phyloP scores from a whole-genome alignment of 2,797 vertebrate genomes.

The Oreortyx pictus region DNA sequence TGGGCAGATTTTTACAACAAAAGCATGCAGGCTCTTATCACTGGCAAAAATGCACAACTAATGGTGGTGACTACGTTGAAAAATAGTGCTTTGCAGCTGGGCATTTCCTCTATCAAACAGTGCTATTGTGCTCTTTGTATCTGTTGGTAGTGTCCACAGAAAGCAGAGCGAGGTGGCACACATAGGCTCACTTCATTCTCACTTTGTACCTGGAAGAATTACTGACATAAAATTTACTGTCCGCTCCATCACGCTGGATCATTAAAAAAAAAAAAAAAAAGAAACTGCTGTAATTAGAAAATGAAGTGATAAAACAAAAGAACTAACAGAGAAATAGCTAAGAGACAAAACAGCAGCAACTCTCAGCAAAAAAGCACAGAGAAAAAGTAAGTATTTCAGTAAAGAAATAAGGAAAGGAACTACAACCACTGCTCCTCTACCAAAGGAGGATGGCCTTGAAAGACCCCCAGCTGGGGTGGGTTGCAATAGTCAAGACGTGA shows the following conservation, averaged over 20 bases:
- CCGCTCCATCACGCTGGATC: neutral
- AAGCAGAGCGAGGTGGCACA: neutral
- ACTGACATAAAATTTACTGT: neutral
- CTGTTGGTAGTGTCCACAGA: too few species aligned
- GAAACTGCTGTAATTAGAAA: neutral
- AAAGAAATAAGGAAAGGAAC: neutral
- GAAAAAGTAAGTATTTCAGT: neutral
- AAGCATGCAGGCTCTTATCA: too few species aligned
- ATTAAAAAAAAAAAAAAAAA: neutral
- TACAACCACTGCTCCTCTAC: neutral
- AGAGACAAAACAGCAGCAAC: neutral
- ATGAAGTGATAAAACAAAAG: fast-evolving
- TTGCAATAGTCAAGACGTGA: neutral
- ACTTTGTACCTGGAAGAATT: neutral
- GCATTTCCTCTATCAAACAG: too few species aligned
- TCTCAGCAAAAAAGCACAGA: neutral
- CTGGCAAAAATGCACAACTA: too few species aligned
- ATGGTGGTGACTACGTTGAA: too few species aligned
- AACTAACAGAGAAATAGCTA: neutral
- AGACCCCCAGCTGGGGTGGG: neutral
- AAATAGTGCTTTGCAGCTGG: too few species aligned
- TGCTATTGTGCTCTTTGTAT: too few species aligned
- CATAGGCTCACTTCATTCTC: neutral
- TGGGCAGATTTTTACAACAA: too few species aligned
- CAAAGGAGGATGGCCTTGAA: neutral